Evolutionary conservation across 2,888 invertebrate genomes (phyloP).

Genomic region (Drosophila siamana): DNA sequence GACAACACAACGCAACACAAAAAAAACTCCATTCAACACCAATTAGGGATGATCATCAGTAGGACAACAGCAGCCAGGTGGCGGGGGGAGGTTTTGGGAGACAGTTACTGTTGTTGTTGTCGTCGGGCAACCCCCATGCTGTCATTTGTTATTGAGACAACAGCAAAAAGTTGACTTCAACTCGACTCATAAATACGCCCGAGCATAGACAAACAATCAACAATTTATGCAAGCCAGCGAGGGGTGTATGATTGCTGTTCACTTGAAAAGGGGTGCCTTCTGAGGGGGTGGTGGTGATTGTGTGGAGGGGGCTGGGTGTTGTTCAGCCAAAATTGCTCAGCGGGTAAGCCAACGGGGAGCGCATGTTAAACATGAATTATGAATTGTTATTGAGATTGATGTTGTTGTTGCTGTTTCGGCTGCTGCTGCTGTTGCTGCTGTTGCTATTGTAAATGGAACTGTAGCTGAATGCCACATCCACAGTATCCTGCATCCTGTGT

Average conservation of each 20-base stretch:
- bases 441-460: conserved; percentile 37
- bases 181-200: conserved; percentile 79
- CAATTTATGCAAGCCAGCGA: conserved; percentile 77
- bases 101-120: conserved; percentile 47
- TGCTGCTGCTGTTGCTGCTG: conserved; percentile 29
- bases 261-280: conserved; percentile 48
- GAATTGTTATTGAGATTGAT: conserved; percentile 86
- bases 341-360: conserved; percentile 33
- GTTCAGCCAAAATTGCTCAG: conserved; percentile 67
- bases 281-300: conserved; percentile 17
- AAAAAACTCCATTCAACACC: conserved; percentile 85
- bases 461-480: conserved; percentile 7
- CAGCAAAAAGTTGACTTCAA: conserved; percentile 67
- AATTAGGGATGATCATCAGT: conserved; percentile 85
- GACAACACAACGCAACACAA: conserved; percentile 10
- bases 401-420: conserved; percentile 58
- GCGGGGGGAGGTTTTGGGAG: conserved; percentile 16
- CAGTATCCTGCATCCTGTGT: conserved; percentile 19
- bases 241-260: conserved; percentile 13
- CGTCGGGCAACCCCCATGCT: conserved; percentile 68
- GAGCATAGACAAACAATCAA: conserved; percentile 81
- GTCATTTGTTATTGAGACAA: conserved; percentile 77
- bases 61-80: conserved; percentile 39
- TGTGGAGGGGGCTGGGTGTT: conserved; percentile 19
- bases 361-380: conserved; percentile 85